Percentiles rank a stretch among this genome's conserved stretches.
Conservation (phyloP, 2,888 invertebrate species). For the Lumbricus terrestris region DNA sequence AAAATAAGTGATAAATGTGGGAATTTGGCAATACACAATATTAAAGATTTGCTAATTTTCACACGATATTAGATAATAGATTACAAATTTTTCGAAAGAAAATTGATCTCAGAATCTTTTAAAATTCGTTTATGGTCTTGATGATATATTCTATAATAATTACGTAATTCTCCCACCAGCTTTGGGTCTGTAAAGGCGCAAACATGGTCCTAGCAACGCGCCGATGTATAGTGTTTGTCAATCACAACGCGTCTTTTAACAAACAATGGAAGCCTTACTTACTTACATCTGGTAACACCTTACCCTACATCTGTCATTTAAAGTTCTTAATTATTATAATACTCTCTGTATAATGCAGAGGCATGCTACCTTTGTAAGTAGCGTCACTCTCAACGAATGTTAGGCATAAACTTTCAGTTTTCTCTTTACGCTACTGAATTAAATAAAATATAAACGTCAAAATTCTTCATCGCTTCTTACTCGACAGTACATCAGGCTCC, state of each 20-base stretch:
- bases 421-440: neutral
- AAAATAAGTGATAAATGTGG: neutral
- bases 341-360: neutral
- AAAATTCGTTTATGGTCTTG: neutral
- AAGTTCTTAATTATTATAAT: neutral
- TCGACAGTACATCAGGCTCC: neutral
- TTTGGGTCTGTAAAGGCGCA: neutral
- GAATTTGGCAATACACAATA: neutral
- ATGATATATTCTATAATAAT: neutral
- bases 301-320: neutral
- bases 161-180: neutral
- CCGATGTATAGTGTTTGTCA: neutral
- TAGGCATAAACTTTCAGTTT: neutral
- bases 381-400: neutral
- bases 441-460: neutral
- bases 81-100: neutral
- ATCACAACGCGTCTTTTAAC: neutral
- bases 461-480: neutral
- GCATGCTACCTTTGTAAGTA: neutral
- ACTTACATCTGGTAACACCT: neutral
- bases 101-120: neutral
- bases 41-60: neutral
- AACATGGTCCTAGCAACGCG: neutral
- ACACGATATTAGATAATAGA: neutral
- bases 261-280: neutral